Evolutionary conservation across 2,797 vertebrate genomes (phyloP), one percentile per base, ranked within the genome.

Genomic region (Gorsachius magnificus): DNA sequence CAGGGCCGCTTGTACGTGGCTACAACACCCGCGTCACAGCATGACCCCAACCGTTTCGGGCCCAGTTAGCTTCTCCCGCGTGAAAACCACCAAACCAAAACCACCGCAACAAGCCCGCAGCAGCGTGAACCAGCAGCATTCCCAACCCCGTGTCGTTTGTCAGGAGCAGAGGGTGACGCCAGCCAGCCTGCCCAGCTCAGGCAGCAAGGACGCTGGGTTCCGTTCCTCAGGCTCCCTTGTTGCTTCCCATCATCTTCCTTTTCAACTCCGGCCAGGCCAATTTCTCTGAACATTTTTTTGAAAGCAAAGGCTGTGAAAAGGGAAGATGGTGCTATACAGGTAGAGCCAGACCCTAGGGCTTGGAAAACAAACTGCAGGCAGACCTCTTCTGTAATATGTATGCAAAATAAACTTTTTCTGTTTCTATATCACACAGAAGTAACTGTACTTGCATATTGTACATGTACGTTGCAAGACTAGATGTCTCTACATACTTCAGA

Each of bases 201-300:
- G 10, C 28, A 0, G 83, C 54, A 4, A 10, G 29, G 57, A 21
- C 36, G 0, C 16, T 6, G 6, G 26, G 20, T 4, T 43, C 81
- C 9, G 7, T 9, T 7, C 60, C 17, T 13, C 56, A 41, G 41
- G 1, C 43, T 26, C 54, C 5, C 35, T 3, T 13, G 41, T 5
- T 24, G 56, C 15, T 77, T 63, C 29, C 74, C n/a, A 10, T 35
- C 50, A 20, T 16, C 83, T 69, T 72, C 72, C 83, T 38, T 25
- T 64, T 17, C 77, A 10, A 5, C 53, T 51, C 80, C 9, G n/a
- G 28, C 70, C 36, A 0, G 31, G 53, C 9, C 74, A 22, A 2
- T 75, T 72, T 72, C 64, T 63, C 80, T 35, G 29, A 43, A 72
- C 90, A 70, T 33, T 20, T 53, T 86, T 72, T 50, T 86, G 51